Evolutionary conservation across 1,140 invertebrate genomes (phyloP).

Genomic region (Brachionus manjavacas): DNA sequence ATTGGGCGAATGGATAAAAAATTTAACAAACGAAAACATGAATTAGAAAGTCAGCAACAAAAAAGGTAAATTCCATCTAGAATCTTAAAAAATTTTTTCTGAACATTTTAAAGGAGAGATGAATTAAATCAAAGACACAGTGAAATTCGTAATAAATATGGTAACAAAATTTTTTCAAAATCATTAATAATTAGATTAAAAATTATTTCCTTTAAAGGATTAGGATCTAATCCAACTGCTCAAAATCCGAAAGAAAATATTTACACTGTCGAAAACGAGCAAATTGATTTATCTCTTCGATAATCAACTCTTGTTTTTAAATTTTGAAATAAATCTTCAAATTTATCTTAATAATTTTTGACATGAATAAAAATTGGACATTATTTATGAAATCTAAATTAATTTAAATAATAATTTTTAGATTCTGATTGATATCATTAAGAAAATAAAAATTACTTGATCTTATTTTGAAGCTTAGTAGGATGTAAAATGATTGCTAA

Average conservation of each 20-base stretch:
- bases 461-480: too few relatives aligned
- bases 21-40: neutral
- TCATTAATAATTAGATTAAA: neutral
- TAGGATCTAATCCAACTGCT: neutral
- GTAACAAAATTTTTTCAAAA: neutral
- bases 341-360: neutral
- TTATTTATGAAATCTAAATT: too few relatives aligned
- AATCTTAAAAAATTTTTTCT: neutral
- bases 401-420: too few relatives aligned
- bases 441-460: too few relatives aligned
- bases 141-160: conserved; percentile 41
- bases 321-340: neutral
- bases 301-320: neutral
- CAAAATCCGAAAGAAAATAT: conserved; percentile 12
- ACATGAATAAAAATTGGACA: neutral
- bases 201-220: neutral
- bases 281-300: conserved; percentile 9
- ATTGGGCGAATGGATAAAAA: neutral
- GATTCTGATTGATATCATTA: too few relatives aligned
- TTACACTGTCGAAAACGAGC: conserved; percentile 18
- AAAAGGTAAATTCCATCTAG: neutral
- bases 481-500: too few relatives aligned
- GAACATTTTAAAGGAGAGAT: neutral
- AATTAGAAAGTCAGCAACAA: conserved; percentile 8
- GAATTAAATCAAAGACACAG: conserved; percentile 17